These are phyloP conservation scores for Acanthaster planci DNA, from an alignment of 35 echinoderm and acorn worm species.

Conservation along the genomic window DNA sequence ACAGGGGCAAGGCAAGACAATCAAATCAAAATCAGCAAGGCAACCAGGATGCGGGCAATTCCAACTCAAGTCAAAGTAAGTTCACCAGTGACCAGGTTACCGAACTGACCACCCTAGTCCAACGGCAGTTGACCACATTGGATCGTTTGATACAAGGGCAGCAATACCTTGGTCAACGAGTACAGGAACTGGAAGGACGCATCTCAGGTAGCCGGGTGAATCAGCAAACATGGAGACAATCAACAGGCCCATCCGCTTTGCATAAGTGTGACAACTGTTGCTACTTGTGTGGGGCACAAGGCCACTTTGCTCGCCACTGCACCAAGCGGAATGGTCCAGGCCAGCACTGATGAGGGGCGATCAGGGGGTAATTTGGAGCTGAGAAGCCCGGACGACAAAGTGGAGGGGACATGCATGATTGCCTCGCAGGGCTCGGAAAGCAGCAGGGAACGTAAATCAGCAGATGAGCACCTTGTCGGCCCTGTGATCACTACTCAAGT, in stretches of 20 bases:
- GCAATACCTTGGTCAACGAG: background rate
- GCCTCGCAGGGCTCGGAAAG: background rate
- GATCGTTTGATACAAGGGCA: background rate
- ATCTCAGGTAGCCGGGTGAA: background rate
- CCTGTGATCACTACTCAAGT: background rate
- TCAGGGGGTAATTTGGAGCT: background rate
- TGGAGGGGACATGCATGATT: background rate
- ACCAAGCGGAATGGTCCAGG: background rate
- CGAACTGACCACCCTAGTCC: background rate
- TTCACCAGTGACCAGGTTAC: background rate
- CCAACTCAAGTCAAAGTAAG: no score
- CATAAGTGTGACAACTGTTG: background rate
- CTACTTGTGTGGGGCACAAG: background rate
- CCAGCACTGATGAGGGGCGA: constrained; percentile 21
- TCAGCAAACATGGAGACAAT: background rate
- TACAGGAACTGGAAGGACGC: background rate
- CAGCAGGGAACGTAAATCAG: background rate
- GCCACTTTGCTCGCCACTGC: constrained; percentile 29
- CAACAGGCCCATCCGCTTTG: background rate
- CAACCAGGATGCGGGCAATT: no score
- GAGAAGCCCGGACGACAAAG: background rate
- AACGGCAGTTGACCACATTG: background rate
- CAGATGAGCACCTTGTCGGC: background rate
- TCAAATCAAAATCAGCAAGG: background rate
- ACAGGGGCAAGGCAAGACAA: background rate